Base-by-base conservation (phyloP, 1,140 invertebrate genomes). In the Melanaphis sacchari region DNA sequence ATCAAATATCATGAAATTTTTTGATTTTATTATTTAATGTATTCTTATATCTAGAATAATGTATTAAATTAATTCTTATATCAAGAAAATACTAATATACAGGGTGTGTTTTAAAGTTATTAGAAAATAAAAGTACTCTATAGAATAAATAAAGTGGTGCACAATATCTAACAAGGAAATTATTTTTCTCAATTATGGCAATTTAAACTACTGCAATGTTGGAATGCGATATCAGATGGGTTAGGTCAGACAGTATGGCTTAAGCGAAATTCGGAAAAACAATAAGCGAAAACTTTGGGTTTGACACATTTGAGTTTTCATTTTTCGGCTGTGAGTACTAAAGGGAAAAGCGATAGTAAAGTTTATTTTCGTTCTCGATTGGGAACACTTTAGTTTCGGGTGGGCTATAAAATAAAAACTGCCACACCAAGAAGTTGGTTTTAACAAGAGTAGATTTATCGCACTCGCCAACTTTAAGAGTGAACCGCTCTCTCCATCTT, bases 391-490 rank as follows among this genome's bases (percentile, higher is more conserved):
- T 91, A 81, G 59, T 81, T 66, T 43, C 90, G 59, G 59, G 41
- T 76, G 26, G 59, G 66, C 38, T 41, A 81, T 91, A 91, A 91
- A 76, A 91, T 76, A 91, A 91, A 91, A 91, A 91, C 59, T 91
- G 90, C 59, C 90, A 43, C 41, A 24, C 38, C 52, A 91, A 91
- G 52, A 91, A 91, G 90, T 91, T 43, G 41, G 59, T 43, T 43
- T 41, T 91, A 91, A 91, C 90, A 76, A 81, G 41, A 91, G 90
- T 81, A 76, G 90, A 91, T 91, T 91, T 91, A 91, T 91, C 59
- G 40, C 59, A 81, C 90, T 91, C 54, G 31, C 52, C 40, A 46
- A 66, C 40, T 91, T 91, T 40, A 36, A 59, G 59, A 90, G 26
- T 43, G 40, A 22, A 46, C 90, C 6, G 22, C 90, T 3, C 7